Conservation (phyloP, 2,113 vertebrate genomes). For the Ctenodactylus gundi region DNA sequence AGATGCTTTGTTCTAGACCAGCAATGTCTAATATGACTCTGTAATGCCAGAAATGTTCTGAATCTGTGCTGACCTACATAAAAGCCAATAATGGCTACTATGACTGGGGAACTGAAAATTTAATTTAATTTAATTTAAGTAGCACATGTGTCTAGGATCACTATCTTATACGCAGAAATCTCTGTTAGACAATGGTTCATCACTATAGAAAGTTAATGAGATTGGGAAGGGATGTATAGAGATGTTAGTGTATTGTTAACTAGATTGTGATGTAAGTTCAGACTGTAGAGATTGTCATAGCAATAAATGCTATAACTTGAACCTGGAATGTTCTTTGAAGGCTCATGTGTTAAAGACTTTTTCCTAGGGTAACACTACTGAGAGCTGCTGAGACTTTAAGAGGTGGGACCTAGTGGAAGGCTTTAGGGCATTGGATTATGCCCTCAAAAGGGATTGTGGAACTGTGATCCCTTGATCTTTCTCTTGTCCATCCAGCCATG, state of each 20-base stretch:
- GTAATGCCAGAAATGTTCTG: neutral
- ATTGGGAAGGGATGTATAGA: neutral
- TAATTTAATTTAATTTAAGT: constrained; percentile 44
- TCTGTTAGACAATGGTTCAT: neutral
- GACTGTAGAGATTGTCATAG: neutral
- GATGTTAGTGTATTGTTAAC: neutral
- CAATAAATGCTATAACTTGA: neutral
- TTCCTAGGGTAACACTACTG: too few species aligned
- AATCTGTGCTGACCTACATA: neutral
- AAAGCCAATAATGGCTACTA: neutral
- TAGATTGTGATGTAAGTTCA: neutral
- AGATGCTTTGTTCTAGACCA: neutral
- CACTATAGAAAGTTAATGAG: neutral
- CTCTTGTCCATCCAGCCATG: neutral
- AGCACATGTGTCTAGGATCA: neutral
- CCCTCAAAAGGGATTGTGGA: neutral
- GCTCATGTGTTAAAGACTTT: neutral
- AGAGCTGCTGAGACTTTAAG: too few species aligned
- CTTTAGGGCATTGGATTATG: neutral
- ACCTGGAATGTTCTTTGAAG: neutral
- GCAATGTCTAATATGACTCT: neutral
- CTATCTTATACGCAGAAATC: neutral
- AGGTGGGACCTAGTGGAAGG: neutral
- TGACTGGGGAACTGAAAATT: neutral
- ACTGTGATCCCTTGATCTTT: neutral